A percentile compares a stretch with the other conserved stretches of the same genome.
phyloP scores from a whole-genome alignment of 2,797 vertebrate genomes.

The Myiotriccus ornatus region DNA sequence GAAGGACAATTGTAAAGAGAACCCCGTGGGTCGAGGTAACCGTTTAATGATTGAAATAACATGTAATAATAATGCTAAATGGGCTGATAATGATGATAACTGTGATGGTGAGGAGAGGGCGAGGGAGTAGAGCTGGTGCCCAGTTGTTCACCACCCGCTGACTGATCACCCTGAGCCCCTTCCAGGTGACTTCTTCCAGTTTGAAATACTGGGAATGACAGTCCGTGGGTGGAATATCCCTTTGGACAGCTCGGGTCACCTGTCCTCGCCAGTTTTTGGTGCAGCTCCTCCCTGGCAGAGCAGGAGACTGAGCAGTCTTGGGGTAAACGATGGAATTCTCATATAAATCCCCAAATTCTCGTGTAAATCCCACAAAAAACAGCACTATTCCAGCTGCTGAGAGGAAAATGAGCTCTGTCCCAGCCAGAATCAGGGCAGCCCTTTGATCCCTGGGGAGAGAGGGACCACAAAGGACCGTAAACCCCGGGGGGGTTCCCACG shows the following conservation, averaged over 20 bases:
- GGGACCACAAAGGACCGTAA: not conserved
- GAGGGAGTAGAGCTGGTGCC: not conserved
- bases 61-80: rapidly evolving
- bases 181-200: not conserved
- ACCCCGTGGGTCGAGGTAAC: not conserved
- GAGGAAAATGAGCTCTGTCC: rapidly evolving
- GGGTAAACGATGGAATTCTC: rapidly evolving
- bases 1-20: not conserved
- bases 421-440: not conserved
- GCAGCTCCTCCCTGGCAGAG: not conserved
- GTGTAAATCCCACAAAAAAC: too few relatives aligned
- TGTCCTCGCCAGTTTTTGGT: not conserved
- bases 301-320: rapidly evolving
- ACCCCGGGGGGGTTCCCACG: rapidly evolving
- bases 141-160: rapidly evolving
- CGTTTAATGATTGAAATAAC: not conserved
- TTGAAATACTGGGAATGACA: rapidly evolving
- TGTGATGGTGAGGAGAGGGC: rapidly evolving
- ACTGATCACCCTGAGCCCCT: not conserved
- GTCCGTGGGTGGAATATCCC: not conserved
- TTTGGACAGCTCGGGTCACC: rapidly evolving
- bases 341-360: not conserved
- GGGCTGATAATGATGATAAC: rapidly evolving
- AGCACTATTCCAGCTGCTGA: not conserved
- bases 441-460: not conserved